Evolutionary conservation across 2,888 invertebrate genomes (phyloP).

Genomic region (Ferrisia virgata): DNA sequence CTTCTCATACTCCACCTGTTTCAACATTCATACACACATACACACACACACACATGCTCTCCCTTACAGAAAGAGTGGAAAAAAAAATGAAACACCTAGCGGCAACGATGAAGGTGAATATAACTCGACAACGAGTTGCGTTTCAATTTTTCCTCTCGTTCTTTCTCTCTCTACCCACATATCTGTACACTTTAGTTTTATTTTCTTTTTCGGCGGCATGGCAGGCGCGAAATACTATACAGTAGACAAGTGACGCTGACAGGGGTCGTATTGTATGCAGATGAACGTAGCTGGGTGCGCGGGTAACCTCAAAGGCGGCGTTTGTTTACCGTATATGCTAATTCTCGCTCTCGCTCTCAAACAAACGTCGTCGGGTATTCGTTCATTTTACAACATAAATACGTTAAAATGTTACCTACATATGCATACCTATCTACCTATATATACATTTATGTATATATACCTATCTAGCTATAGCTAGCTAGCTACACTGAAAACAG

Average conservation of each 20-base stretch:
- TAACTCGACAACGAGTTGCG: not conserved
- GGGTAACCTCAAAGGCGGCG: slow-evolving; percentile 24
- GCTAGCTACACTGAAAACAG: too few relatives aligned
- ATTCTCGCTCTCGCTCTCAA: not conserved
- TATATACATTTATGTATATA: too few relatives aligned
- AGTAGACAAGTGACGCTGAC: not conserved
- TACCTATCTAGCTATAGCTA: too few relatives aligned
- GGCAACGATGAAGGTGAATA: not conserved
- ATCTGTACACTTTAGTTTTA: too few relatives aligned
- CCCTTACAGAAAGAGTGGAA: not conserved
- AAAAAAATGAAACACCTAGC: not conserved
- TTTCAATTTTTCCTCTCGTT: not conserved
- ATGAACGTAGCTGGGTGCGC: not conserved
- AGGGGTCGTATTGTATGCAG: slow-evolving; percentile 26
- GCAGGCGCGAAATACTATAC: not conserved
- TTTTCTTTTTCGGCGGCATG: not conserved
- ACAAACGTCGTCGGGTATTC: not conserved
- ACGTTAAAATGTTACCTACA: too few relatives aligned
- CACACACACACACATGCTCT: too few relatives aligned
- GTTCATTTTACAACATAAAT: not conserved
- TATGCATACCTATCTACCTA: too few relatives aligned
- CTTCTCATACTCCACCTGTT: too few relatives aligned
- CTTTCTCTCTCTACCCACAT: too few relatives aligned
- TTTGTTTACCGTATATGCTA: slow-evolving; percentile 31
- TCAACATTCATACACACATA: too few relatives aligned